Evolutionary conservation across 2,888 invertebrate genomes (phyloP).

Genomic region (Parasteatoda lunata): DNA sequence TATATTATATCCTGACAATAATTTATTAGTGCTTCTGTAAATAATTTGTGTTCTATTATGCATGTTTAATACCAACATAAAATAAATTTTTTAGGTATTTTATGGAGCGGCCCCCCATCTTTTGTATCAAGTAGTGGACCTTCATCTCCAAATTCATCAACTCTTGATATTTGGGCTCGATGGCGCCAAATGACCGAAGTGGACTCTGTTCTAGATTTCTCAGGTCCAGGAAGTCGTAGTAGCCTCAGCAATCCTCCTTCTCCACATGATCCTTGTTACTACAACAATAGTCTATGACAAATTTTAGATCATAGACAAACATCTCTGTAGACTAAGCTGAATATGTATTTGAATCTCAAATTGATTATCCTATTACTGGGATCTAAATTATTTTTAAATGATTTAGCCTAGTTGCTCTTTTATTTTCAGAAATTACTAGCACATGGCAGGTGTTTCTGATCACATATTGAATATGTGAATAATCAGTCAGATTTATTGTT

Average conservation of each 20-base stretch:
- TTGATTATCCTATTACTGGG: too few relatives aligned
- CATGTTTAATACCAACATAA: too few relatives aligned
- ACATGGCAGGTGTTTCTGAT: too few relatives aligned
- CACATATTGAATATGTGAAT: too few relatives aligned
- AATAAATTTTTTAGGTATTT: constrained; percentile 75
- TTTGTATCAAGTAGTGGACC: constrained; percentile 84
- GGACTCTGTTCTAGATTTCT: constrained; percentile 62
- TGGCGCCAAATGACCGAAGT: constrained; percentile 70
- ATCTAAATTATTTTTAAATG: too few relatives aligned
- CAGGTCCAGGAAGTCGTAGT: constrained; percentile 67
- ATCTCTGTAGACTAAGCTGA: neutral
- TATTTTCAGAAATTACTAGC: too few relatives aligned
- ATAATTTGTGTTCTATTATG: too few relatives aligned
- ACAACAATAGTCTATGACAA: constrained; percentile 67
- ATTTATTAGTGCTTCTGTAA: too few relatives aligned
- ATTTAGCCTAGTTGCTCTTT: too few relatives aligned
- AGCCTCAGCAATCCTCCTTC: constrained; percentile 70
- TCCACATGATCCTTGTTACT: constrained; percentile 67
- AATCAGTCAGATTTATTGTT: too few relatives aligned
- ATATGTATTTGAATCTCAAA: too few relatives aligned
- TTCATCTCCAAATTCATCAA: constrained; percentile 84
- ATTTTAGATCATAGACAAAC: neutral
- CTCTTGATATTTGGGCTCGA: constrained; percentile 71
- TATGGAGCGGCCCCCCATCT: constrained; percentile 90
- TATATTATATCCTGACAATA: too few relatives aligned